Evolutionary conservation across 2,797 vertebrate species (phyloP), one percentile per base, ranked within the genome.

Genomic region (Crocodylus rhombifer): DNA sequence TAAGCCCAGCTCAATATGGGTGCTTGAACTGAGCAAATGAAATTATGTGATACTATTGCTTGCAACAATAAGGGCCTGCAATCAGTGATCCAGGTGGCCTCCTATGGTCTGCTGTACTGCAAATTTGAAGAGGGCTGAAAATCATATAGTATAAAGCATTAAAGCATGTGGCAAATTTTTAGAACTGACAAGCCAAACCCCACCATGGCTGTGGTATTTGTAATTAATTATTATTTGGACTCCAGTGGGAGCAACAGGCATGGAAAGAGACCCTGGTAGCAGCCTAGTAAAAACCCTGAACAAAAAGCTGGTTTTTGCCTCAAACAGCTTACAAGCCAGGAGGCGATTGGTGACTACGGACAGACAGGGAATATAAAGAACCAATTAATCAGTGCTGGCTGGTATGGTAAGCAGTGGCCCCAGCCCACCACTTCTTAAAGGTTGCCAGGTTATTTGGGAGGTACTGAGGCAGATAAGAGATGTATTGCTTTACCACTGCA

Each of bases 331-430:
- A 61, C 56, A 96, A 95, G 91, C 80, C 89, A 92, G 86, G 87
- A 88, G 91, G 96, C 96, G 96, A 96, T 95, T 88, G 88, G 62
- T 63, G 55, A 93, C 88, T 92, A 96, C 95, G 95, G 91, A 60
- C 91, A 96, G 91, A 95, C 95, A 94, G 95, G 79, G 93, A 95
- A 97, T 61, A 88, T 74, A 77, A 93, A 90, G 92, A 96, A 96
- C 96, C 95, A 97, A 96, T 96, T 95, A 96, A 88, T 88, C 91
- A 94, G 21, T 33, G 21, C 21, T 33, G 65, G n/a, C 33, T 20
- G 3, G 65, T 30, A 12, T 67, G 14, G 30, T 30, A 30, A 12
- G 30, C 65, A 67, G 65, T 33, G 30, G n/a, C 20, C 18, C 33
- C 30, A 67, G 30, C 30, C 6, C 17, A 33, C 10, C n/a, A 33